These are phyloP conservation scores for Julus scanicus DNA, from an alignment of 2,888 invertebrate species.

Conservation along the genomic window DNA sequence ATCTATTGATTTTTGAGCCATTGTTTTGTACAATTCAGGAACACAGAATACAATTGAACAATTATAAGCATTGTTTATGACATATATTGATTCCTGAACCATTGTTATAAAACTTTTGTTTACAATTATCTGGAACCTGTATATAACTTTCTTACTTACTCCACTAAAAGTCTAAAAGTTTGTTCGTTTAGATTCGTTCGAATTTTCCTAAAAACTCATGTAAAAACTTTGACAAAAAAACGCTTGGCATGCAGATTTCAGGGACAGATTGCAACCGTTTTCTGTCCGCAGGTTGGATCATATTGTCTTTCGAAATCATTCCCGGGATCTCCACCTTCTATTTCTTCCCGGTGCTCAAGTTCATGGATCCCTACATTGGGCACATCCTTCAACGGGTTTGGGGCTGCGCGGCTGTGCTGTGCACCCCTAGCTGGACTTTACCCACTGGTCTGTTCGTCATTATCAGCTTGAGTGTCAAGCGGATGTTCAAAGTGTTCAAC, in stretches of 20 bases:
- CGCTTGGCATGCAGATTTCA: neutral
- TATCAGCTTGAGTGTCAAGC: conserved; percentile 35
- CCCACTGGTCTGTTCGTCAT: conserved; percentile 17
- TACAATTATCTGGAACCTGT: no score
- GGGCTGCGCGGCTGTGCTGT: neutral
- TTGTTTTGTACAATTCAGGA: no score
- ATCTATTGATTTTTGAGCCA: no score
- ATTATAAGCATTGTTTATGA: no score
- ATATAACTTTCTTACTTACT: no score
- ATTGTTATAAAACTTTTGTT: no score
- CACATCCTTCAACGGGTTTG: neutral
- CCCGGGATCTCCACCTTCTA: conserved; percentile 32
- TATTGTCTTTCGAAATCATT: conserved; percentile 18
- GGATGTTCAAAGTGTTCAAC: neutral
- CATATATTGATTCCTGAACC: no score
- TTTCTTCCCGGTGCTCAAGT: conserved; percentile 37
- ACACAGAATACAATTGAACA: no score
- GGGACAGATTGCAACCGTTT: neutral
- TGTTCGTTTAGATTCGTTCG: no score
- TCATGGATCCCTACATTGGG: conserved; percentile 9
- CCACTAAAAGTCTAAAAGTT: no score
- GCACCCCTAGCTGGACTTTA: neutral
- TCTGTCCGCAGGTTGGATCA: conserved; percentile 43
- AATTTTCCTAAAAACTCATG: no score
- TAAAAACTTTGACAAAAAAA: neutral